phyloP scores from a whole-genome alignment of 2,888 invertebrate species.

The Dicranocentrus wangi region DNA sequence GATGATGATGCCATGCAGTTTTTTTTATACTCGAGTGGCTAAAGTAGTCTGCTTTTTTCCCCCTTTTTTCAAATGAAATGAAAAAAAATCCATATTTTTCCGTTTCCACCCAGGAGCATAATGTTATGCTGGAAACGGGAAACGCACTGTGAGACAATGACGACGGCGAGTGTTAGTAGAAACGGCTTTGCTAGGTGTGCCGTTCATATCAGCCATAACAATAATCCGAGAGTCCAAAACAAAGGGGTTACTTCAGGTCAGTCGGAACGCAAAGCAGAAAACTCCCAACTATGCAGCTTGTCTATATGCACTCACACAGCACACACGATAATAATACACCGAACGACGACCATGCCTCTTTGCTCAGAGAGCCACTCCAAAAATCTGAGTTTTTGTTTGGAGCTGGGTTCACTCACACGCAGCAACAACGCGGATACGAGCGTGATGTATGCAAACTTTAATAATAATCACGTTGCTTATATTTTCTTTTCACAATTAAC shows the following conservation, averaged over 20 bases:
- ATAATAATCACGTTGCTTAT: too few relatives aligned
- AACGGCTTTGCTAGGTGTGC: conserved; percentile 32
- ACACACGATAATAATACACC: too few relatives aligned
- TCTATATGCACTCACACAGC: not conserved
- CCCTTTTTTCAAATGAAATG: not conserved
- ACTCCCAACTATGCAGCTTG: conserved; percentile 34
- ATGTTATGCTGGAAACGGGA: conserved; percentile 2
- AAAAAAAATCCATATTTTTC: not conserved
- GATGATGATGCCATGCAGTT: too few relatives aligned
- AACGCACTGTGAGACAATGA: not conserved
- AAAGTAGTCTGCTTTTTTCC: too few relatives aligned
- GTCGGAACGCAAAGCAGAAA: conserved; percentile 41
- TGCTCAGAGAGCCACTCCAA: too few relatives aligned
- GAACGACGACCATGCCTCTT: too few relatives aligned
- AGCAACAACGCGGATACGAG: too few relatives aligned
- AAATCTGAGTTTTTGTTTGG: too few relatives aligned
- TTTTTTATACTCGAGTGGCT: too few relatives aligned
- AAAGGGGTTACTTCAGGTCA: conserved; percentile 68
- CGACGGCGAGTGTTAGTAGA: conserved; percentile 22
- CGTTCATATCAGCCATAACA: conserved; percentile 51
- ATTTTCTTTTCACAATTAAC: too few relatives aligned
- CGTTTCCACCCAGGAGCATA: not conserved
- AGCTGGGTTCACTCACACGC: too few relatives aligned
- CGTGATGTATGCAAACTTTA: too few relatives aligned
- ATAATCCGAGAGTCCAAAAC: conserved; percentile 62